Conservation (phyloP, 2,797 vertebrate species). For the Ceyx erithaca region DNA sequence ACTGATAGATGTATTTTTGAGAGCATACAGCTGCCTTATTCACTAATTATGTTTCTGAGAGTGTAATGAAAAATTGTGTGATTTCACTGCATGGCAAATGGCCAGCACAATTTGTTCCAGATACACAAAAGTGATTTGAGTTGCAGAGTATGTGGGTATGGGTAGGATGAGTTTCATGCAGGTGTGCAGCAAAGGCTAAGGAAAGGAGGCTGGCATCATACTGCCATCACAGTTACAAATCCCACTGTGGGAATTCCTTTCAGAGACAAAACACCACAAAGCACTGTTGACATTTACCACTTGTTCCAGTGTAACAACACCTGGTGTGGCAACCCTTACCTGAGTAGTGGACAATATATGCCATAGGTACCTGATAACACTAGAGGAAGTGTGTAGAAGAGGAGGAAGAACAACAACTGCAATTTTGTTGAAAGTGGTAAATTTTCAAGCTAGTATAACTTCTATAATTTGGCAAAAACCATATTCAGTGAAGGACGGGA, state of each 20-base stretch:
- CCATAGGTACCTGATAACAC: background rate
- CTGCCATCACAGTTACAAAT: background rate
- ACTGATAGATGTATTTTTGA: constrained; percentile 66
- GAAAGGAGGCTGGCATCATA: background rate
- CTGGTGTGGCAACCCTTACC: background rate
- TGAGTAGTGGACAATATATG: background rate
- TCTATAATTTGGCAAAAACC: background rate
- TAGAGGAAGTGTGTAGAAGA: background rate
- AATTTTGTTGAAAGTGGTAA: background rate
- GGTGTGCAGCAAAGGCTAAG: constrained; percentile 28
- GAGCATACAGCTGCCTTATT: constrained; percentile 74
- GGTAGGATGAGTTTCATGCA: constrained; percentile 25
- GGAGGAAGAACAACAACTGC: background rate
- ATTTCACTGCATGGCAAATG: constrained; percentile 63
- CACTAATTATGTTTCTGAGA: constrained; percentile 70
- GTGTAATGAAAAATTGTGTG: constrained; percentile 60
- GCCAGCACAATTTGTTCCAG: constrained; percentile 71
- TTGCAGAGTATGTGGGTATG: constrained; percentile 55
- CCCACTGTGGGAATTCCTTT: background rate
- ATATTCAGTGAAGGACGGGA: background rate
- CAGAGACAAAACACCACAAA: background rate
- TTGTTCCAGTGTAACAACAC: background rate
- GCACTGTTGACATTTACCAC: background rate
- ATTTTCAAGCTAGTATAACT: background rate
- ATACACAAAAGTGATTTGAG: constrained; percentile 65